Base-by-base conservation (phyloP, 2,797 vertebrate genomes). In the Ctenopoma kingsleyae region DNA sequence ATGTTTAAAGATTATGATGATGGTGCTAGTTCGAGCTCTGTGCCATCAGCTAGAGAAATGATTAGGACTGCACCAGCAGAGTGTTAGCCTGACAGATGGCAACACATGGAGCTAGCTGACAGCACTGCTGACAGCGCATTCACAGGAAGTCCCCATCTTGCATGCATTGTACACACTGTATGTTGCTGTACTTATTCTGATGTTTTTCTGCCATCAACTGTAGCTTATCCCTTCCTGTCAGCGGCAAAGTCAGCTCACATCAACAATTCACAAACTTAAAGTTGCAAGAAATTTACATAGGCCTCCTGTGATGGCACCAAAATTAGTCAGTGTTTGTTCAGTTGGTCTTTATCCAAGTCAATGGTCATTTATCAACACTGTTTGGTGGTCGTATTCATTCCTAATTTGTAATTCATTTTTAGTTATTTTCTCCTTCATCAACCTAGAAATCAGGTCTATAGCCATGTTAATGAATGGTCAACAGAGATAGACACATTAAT, bases 71-170 rank as follows among this genome's bases (percentile, higher is more conserved):
- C 86, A 86, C 82, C 75, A 78, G 81, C 88, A 80, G 80, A 83
- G 77, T 76, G 78, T 88, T 88, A 68, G 84, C 70, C 83, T 92
- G 91, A 92, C 90, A 90, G 89, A 90, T 92, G 90, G 90, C 82
- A 86, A 87, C 90, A 89, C 83, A 79, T 56, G 78, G 91, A 83
- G 89, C 61, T 72, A 67, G 83, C 84, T 90, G 89, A 89, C 87
- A 91, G 82, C 87, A 85, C 80, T 91, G 87, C 90, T 91, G 90
- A 92, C 88, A 84, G 76, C 72, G 82, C 81, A 81, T 80, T 85
- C 81, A 74, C 82, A 84, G 78, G 74, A 88, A 86, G 85, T 84
- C 80, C 78, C 82, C 75, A 77, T 85, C 85, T 71, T 81, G 84
- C 81, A 76, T 81, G 48, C 79, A 48, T 74, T 66, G 60, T 79